Conservation (phyloP, 2,888 invertebrate species). For the Cheilosia urbana region DNA sequence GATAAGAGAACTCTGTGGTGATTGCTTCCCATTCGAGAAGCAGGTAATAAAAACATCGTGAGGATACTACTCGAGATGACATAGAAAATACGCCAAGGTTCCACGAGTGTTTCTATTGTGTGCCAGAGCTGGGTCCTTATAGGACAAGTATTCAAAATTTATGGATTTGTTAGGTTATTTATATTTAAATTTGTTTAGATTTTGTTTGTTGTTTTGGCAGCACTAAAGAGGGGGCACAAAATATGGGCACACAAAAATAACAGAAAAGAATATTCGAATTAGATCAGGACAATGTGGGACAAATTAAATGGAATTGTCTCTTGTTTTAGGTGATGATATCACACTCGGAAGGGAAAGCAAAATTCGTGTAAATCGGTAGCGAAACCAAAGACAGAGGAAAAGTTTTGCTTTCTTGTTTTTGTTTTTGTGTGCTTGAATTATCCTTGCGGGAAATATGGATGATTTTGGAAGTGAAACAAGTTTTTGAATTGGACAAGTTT, state of each 20-base stretch:
- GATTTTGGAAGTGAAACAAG: constrained; percentile 55
- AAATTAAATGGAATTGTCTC: constrained; percentile 71
- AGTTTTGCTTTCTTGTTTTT: constrained; percentile 55
- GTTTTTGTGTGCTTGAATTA: constrained; percentile 50
- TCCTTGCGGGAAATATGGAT: constrained; percentile 63
- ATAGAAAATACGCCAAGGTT: constrained; percentile 24
- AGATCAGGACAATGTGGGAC: constrained; percentile 68
- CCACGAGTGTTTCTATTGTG: constrained; percentile 38
- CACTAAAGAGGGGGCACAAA: neutral
- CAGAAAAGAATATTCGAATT: constrained; percentile 44
- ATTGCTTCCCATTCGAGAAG: constrained; percentile 41
- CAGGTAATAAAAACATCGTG: constrained; percentile 69
- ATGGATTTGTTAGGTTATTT: constrained; percentile 67
- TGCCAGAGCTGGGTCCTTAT: constrained; percentile 29
- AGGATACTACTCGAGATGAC: constrained; percentile 45
- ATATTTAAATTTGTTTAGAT: constrained; percentile 68
- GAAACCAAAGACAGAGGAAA: constrained; percentile 16
- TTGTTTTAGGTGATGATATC: constrained; percentile 70
- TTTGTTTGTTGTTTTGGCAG: constrained; percentile 55
- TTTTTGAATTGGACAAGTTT: constrained; percentile 68
- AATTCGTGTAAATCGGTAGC: constrained; percentile 6
- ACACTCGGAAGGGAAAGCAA: constrained; percentile 50
- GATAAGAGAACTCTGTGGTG: constrained; percentile 35
- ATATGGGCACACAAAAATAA: neutral
- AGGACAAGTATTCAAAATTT: constrained; percentile 59